A percentile compares a stretch with the other conserved stretches of the same genome.
Conservation (phyloP, 64 coral and sea anemone species). For the Cladopsammia gracilis region DNA sequence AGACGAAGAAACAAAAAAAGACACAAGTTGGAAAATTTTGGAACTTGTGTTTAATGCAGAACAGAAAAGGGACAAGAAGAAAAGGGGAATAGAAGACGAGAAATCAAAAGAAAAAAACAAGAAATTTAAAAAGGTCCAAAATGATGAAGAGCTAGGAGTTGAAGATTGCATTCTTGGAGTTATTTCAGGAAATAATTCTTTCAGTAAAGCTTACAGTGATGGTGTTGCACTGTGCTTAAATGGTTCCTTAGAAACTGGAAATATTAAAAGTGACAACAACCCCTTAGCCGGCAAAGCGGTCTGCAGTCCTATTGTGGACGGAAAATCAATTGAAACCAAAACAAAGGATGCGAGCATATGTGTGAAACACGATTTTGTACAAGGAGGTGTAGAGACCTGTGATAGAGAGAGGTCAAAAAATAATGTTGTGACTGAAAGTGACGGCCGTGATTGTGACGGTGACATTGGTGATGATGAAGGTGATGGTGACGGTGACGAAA, state of each 20-base stretch:
- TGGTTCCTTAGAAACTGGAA: background rate
- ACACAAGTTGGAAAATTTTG: conserved; percentile 23
- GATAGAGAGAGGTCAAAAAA: background rate
- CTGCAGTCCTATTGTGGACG: background rate
- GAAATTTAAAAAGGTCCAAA: background rate
- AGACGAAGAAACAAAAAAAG: background rate
- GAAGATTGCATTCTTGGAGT: background rate
- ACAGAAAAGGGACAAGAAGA: background rate
- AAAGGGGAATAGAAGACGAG: background rate
- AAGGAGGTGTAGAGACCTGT: background rate
- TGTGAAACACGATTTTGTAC: background rate
- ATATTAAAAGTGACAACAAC: background rate
- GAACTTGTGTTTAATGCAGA: conserved; percentile 26
- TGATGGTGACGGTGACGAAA: background rate
- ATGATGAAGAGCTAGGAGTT: no score
- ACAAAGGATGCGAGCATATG: background rate
- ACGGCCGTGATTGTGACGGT: background rate
- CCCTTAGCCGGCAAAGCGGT: background rate
- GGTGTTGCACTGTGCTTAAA: background rate
- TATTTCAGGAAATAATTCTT: background rate
- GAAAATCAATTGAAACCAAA: background rate
- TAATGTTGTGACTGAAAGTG: background rate
- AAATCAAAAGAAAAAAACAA: background rate
- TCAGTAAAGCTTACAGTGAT: background rate
- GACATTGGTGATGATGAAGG: background rate